A percentile compares a stretch with the other conserved stretches of the same genome.
Evolutionary conservation across 2,888 invertebrate species (phyloP).

Genomic region (Andrena bicolor): DNA sequence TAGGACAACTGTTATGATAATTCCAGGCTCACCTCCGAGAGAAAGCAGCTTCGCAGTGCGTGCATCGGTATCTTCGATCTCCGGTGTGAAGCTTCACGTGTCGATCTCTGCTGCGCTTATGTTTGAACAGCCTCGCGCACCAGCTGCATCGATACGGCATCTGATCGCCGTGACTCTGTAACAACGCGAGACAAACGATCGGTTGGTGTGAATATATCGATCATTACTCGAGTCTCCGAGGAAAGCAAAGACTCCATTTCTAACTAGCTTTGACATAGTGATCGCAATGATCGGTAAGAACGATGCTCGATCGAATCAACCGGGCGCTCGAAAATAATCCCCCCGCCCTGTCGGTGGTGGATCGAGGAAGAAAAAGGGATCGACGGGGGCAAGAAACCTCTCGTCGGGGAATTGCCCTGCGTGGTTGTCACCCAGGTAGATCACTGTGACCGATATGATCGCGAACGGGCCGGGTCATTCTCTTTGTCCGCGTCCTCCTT

Average conservation of each 20-base stretch:
- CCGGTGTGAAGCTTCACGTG: constrained; percentile 97
- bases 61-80: constrained; percentile 95
- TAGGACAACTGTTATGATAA: not conserved
- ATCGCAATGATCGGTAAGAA: not conserved
- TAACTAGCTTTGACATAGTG: too few relatives aligned
- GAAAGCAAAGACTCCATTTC: too few relatives aligned
- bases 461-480: constrained; percentile 64
- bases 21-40: constrained; percentile 91
- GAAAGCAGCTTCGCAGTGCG: constrained; percentile 96
- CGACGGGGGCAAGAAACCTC: constrained; percentile 29
- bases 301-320: not conserved
- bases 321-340: constrained; percentile 2
- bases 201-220: not conserved
- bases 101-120: constrained; percentile 96
- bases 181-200: constrained; percentile 56
- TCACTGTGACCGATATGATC: constrained; percentile 75
- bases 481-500: constrained; percentile 44
- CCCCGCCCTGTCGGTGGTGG: not conserved
- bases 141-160: constrained; percentile 97
- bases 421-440: constrained; percentile 78
- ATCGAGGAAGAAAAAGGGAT: constrained; percentile 21
- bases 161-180: constrained; percentile 95
- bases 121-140: constrained; percentile 96
- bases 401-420: constrained; percentile 43
- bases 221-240: too few relatives aligned